Base-by-base conservation (phyloP, 1,140 invertebrate species). In the Drosophila bifasciata region DNA sequence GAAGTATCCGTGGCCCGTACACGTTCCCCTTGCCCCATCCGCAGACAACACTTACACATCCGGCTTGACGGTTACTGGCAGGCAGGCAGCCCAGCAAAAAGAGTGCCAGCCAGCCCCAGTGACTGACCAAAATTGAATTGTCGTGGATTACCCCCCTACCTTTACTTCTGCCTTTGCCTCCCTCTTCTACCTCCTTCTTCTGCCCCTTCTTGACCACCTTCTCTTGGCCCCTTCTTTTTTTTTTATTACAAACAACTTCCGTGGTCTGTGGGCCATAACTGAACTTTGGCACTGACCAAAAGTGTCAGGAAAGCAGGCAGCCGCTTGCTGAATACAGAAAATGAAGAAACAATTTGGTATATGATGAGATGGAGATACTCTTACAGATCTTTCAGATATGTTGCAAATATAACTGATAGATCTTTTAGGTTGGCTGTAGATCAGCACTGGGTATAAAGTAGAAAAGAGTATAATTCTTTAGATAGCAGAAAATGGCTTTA, bases 31-130 rank as follows among this genome's bases (percentile, higher is more conserved):
- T 21, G 51, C 61, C 17, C 32, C 46, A 77, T 48, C 56, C 60
- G 23, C 48, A 76, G 73, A 68, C 79, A 76, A 77, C 79, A 81
- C 78, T 81, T 81, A 81, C 79, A 81, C 78, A 60, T 81, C 79
- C 79, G 72, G 78, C 59, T n/a, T n/a, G n/a, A n/a, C n/a, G n/a
- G n/a, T n/a, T n/a, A n/a, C n/a, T 49, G 55, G 44, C 44, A 21
- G 11, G 19, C 8, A 0, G 28, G 28, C 28, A 28, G 7, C 46
- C 58, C 57, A 41, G 44, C 60, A 79, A 79, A 51, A 63, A 58
- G 28, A 16, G 36, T 49, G 15, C 8, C 46, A 16, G 13, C 2
- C 41, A n/a, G n/a, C n/a, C n/a, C n/a, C n/a, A n/a, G n/a, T n/a
- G n/a, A 21, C 32, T 43, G 50, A 45, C 63, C 69, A 62, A 56